These are phyloP conservation scores for Ephialtes manifestator DNA, from an alignment of 2,888 invertebrate genomes.

Conservation along the genomic window DNA sequence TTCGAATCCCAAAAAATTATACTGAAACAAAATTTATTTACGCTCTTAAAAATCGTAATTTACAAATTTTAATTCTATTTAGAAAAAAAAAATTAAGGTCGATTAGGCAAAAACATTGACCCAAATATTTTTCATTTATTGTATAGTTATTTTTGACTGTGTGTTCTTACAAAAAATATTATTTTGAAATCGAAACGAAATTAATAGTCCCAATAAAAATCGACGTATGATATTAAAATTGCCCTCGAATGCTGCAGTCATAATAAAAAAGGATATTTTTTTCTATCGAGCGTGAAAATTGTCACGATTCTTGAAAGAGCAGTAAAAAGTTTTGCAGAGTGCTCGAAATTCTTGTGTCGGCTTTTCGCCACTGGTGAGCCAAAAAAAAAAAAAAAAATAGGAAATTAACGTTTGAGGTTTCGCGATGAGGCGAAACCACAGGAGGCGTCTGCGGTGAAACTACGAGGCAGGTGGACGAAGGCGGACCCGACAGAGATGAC, in stretches of 20 bases:
- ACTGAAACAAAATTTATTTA: too few species aligned
- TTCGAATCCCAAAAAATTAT: too few species aligned
- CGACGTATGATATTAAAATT: not conserved
- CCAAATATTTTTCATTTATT: too few species aligned
- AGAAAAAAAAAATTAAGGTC: too few species aligned
- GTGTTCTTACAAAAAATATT: too few species aligned
- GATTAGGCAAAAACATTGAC: too few species aligned
- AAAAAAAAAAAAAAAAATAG: constrained; percentile 32
- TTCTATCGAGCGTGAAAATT: constrained; percentile 14
- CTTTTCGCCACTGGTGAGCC: constrained; percentile 44
- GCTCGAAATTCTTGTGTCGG: constrained; percentile 47
- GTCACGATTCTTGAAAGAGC: constrained; percentile 11
- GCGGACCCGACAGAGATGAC: not conserved
- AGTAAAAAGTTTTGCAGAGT: constrained; percentile 24
- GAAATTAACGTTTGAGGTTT: constrained; percentile 60
- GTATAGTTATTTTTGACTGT: too few species aligned
- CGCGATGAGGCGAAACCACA: constrained; percentile 51
- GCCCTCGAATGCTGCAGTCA: not conserved
- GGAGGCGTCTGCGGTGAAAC: constrained; percentile 21
- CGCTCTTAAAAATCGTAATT: too few species aligned
- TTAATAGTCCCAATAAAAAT: not conserved
- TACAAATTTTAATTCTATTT: too few species aligned
- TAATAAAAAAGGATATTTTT: not conserved
- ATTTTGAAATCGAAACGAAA: too few species aligned
- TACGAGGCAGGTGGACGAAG: constrained; percentile 25